Evolutionary conservation across 2,797 vertebrate species (phyloP), one percentile per base, ranked within the genome.

Genomic region (Adelosebastes latens): DNA sequence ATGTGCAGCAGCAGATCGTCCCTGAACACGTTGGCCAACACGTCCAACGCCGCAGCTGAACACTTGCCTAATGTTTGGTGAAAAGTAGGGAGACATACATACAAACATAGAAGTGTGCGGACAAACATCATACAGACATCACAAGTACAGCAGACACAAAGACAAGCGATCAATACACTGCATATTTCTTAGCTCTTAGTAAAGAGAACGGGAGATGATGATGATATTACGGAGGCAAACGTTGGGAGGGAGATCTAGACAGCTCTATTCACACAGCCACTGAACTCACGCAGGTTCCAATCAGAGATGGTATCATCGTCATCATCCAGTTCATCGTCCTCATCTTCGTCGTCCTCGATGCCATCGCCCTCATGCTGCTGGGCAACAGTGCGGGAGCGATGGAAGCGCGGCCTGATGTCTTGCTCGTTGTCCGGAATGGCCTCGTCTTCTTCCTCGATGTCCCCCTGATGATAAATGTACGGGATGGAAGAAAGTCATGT

Each of bases 291-390:
- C 90, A 99, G 94, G 94, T 99, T 99, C 98, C 98, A 99, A 89
- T 99, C 98, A 72, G 98, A 98, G 93, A 99, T 97, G 4, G 97
- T 97, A 66, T 99, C 97, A 31, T 99, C 98, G 11, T 99, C 98
- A 25, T 99, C 98, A 46, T 99, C 98, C 89, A 98, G 94, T 52
- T 98, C 97, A 9, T 98, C 97, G 42, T 97, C 96, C 16, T 98
- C 97, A 0, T 98, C 97, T 0, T 98, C 96, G 0, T 97, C 97
- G 1, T 97, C 97, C 70, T 97, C 97, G 65, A 98, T 98, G 89
- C 97, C 97, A 6, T 97, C 96, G 58, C 97, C 97, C 75, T 98
- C 98, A 14, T 99, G 98, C 80, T 98, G 96, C 89, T 99, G 97
- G 79, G 98, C 97, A 11, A 99, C 97, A 0, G 98, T 99, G 76